Base-by-base conservation (phyloP, 1,140 invertebrate genomes). In the Caenorhabditis tropicalis region DNA sequence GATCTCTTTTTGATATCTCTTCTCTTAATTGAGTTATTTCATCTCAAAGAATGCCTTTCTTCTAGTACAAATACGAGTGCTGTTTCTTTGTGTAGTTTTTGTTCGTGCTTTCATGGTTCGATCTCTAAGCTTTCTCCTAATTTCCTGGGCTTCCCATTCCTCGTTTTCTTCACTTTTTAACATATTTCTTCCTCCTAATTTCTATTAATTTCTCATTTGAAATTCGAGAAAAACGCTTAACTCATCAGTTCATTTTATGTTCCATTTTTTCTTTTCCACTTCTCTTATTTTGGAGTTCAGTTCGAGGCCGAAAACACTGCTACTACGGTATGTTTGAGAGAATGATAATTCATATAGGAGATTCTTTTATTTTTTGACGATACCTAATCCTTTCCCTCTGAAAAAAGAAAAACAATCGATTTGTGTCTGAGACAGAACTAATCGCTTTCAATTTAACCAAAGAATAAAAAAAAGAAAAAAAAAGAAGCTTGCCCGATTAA, bases 221-320 rank as follows among this genome's bases (percentile, higher is more conserved):
- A 1, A 19, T 16, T 51, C 2, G 5, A 15, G 5, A 15, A 15
- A 16, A 51, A 19, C 48, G 53, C 53, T 56, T 56, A 56, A 56
- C 53, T 9, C n/a, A 56, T 27, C 29, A 56, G 24, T 24, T 56
- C 1, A 27, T 12, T n/a, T 56, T 27, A 10, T 56, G 19, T 56
- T n/a, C 7, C 24, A 27, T 56, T 56, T 4, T 74, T 74, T 74
- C 43, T 43, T 24, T 43, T 43, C 43, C 36, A 43, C 29, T 74
- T 74, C 19, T 74, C 33, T 19, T 74, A 36, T 43, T 74, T 74
- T 74, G 65, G 65, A 74, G 65, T 74, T 74, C 65, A 74, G 65
- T 74, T 74, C 65, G 65, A 74, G 65, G 65, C 65, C 65, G 65
- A 74, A 74, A 74, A 74, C 65, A 74, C 36, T 74, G 65, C 33